phyloP scores from a whole-genome alignment of 2,797 vertebrate genomes.

The Epinephelus malabaricus region DNA sequence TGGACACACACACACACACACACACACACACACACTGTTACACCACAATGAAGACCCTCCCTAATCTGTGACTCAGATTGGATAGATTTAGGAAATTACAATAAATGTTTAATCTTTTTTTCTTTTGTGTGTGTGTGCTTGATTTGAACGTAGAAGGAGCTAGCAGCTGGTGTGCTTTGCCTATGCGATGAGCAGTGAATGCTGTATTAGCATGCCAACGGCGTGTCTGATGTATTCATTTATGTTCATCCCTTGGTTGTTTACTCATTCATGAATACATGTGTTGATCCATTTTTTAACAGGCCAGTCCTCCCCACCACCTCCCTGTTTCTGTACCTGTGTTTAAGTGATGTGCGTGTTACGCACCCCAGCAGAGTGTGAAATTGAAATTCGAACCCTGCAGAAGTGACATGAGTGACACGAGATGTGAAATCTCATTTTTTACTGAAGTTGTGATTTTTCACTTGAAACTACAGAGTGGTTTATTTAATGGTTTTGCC shows the following conservation, averaged over 20 bases:
- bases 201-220: conserved; percentile 12
- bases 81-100: not conserved
- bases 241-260: conserved; percentile 53
- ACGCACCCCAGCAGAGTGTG: conserved; percentile 78
- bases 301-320: not conserved
- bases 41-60: not conserved
- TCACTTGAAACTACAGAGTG: conserved; percentile 7
- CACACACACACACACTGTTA: not conserved
- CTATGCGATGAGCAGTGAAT: conserved; percentile 3
- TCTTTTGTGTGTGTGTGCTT: not conserved
- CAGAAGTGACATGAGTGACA: conserved; percentile 70
- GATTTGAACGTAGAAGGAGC: conserved; percentile 9
- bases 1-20: conserved; percentile 10
- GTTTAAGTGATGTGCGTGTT: conserved; percentile 62
- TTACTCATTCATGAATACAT: conserved; percentile 66
- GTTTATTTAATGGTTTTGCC: conserved; percentile 1
- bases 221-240: conserved; percentile 44
- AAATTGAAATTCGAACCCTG: conserved; percentile 80
- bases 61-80: not conserved
- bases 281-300: conserved; percentile 62
- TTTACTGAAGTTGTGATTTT: conserved; percentile 43
- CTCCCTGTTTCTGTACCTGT: conserved; percentile 45
- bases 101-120: not conserved
- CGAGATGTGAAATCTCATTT: conserved; percentile 60
- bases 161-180: not conserved